Conservation (phyloP, 2,113 vertebrate genomes). For the Albula glossodonta region DNA sequence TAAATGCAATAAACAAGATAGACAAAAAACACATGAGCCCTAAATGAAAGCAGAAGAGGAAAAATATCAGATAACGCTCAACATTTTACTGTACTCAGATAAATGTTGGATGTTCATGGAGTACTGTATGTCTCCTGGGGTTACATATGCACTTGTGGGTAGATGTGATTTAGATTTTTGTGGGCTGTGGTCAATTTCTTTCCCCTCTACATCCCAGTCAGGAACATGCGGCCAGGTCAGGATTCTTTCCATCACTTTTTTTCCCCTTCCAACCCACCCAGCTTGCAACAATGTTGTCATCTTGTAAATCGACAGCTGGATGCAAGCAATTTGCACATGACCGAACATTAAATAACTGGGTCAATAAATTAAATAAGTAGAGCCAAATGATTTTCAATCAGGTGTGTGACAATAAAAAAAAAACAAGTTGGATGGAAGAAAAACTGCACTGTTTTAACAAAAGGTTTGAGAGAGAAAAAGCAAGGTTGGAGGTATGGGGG, state of each 20-base stretch:
- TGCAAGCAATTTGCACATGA: constrained; percentile 15
- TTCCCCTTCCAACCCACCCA: not conserved
- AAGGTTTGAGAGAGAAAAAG: constrained; percentile 17
- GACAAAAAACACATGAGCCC: not conserved
- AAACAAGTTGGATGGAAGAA: not conserved
- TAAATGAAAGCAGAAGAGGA: not conserved
- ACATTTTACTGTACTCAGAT: not conserved
- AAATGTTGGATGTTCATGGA: not conserved
- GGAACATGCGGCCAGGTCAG: constrained; percentile 1
- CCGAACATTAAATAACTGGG: constrained; percentile 9
- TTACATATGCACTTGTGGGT: not conserved
- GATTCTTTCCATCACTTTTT: not conserved
- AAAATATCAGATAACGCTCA: not conserved
- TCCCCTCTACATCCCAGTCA: not conserved
- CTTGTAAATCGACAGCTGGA: not conserved
- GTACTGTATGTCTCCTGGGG: not conserved
- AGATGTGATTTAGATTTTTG: not conserved
- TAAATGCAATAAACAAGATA: not conserved
- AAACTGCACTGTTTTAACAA: not conserved
- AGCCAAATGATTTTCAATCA: constrained; percentile 16
- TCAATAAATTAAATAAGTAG: not conserved
- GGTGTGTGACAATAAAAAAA: not conserved
- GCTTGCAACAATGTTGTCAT: not conserved
- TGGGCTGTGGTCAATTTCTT: constrained; percentile 3
- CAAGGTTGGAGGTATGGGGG: not conserved